Evolutionary conservation across 1,140 invertebrate genomes (phyloP), one percentile per base, ranked within the genome.

Genomic region (Antheraea mylitta): DNA sequence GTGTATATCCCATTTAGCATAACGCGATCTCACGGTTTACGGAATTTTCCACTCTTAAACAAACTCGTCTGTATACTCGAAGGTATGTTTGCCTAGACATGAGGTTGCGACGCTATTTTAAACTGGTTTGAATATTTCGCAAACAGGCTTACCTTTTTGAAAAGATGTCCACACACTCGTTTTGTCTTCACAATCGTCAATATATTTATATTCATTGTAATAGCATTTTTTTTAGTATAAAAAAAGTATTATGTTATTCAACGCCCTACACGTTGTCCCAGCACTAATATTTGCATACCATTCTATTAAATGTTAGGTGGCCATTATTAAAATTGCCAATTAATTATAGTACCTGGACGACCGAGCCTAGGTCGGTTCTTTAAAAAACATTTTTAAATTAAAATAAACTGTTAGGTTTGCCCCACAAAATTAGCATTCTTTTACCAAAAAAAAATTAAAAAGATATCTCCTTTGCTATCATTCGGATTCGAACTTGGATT

Each of bases 121-220:
- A 61, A 61, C 13, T 61, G 45, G 45, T 36, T 61, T 61, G 30
- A 5, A 61, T 61, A 61, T 61, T 61, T 61, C 0, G 60, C 60
- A 61, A 61, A 61, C 60, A 22, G 2, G 16, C 18, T 53, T 53
- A 53, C 45, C 45, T 53, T 53, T 53, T 53, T 13, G 45, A 53
- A 16, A n/a, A 53, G 45, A 53, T 53, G 45, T 53, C 45, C 45
- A 53, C 45, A 53, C 45, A 16, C 45, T 6, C 45, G 13, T 53
- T 53, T 1, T 16, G 10, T 16, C 45, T n/a, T 16, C 16, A 53
- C 16, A 53, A 6, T 53, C 45, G 16, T 13, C 1, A 6, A 53
- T 16, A 13, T 53, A 53, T 53, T 53, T 53, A 7, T 53, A 13
- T 53, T 53, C 16, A 53, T 53, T 53, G 45, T 5, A 53, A 0